Evolutionary conservation across 2,113 vertebrate species (phyloP).

Genomic region (Micronycteris hirsuta): DNA sequence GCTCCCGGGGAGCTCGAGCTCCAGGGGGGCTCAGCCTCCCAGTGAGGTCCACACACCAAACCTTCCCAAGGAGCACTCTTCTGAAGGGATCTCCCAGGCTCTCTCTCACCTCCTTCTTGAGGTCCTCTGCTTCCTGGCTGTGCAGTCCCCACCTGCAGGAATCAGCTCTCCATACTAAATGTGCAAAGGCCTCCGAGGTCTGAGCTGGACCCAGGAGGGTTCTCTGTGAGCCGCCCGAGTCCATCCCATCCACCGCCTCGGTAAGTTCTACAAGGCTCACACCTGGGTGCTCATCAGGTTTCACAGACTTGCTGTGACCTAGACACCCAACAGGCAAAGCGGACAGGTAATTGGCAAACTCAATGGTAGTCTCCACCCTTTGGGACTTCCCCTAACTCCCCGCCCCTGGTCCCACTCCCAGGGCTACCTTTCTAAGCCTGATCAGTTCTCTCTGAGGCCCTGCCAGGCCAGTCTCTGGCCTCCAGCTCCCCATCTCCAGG

Average conservation of each 20-base stretch:
- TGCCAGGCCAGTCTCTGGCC: not conserved
- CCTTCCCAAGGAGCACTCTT: not conserved
- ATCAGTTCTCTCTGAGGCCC: not conserved
- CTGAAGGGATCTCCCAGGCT: not conserved
- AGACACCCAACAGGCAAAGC: not conserved
- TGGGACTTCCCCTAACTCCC: not conserved
- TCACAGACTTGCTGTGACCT: not conserved
- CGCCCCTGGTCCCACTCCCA: not conserved
- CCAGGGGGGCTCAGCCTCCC: not conserved
- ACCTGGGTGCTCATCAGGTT: not conserved
- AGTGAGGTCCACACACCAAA: not conserved
- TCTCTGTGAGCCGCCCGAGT: not conserved
- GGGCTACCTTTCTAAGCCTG: not conserved
- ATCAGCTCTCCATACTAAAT: not conserved
- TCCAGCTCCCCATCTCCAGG: not conserved
- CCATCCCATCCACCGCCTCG: rapidly evolving
- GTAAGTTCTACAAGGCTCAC: not conserved
- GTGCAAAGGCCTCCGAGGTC: not conserved
- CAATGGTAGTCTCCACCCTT: not conserved
- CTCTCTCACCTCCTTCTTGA: not conserved
- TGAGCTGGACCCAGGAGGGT: not conserved
- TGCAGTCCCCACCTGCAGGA: not conserved
- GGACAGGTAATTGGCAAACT: not conserved
- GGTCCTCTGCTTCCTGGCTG: not conserved
- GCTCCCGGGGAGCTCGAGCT: not conserved